phyloP scores from a whole-genome alignment of 2,113 vertebrate species.

The Amphilophus citrinellus region DNA sequence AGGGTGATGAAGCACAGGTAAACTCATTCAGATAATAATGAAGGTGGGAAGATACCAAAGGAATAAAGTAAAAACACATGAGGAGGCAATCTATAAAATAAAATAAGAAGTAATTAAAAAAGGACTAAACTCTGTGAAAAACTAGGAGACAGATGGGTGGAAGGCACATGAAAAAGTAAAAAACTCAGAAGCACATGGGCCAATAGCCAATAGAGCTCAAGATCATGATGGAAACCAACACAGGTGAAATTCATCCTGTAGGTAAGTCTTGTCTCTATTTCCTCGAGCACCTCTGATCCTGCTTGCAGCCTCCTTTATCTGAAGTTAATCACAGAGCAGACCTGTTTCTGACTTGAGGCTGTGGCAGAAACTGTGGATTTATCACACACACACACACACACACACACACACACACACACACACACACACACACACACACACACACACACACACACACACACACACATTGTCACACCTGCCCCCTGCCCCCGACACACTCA shows the following conservation, averaged over 20 bases:
- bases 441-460: constrained; percentile 9
- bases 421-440: constrained; percentile 12
- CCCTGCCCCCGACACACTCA: background rate
- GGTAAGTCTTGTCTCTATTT: constrained; percentile 33
- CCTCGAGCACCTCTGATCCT: constrained; percentile 29
- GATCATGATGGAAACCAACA: background rate
- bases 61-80: background rate
- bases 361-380: constrained; percentile 34
- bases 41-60: background rate
- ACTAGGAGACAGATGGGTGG: background rate
- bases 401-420: constrained; percentile 1
- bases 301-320: constrained; percentile 49
- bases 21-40: background rate
- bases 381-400: constrained; percentile 17
- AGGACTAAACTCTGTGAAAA: background rate
- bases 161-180: background rate
- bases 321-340: constrained; percentile 60
- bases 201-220: background rate
- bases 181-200: background rate
- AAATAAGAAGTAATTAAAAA: background rate
- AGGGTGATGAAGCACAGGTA: background rate
- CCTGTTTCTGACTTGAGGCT: constrained; percentile 26
- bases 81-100: background rate
- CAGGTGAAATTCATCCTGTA: background rate
- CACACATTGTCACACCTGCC: background rate